A percentile compares a stretch with the other conserved stretches of the same genome.
These are phyloP conservation scores for Mesorhabditis sp. DNA, from an alignment of 2,888 invertebrate species.

Conservation along the genomic window DNA sequence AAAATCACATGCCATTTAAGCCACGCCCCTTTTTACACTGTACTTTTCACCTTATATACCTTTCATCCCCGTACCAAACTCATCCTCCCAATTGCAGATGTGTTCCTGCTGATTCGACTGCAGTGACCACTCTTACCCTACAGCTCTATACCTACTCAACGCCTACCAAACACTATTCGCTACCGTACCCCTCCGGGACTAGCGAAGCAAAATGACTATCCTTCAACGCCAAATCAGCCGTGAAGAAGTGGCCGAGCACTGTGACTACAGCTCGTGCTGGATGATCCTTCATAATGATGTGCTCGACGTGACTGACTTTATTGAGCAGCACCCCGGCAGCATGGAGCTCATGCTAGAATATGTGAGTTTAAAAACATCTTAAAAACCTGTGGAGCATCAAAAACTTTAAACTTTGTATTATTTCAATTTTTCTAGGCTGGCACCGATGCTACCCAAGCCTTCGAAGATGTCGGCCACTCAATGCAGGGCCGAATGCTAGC, in stretches of 20 bases:
- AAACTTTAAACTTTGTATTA: background rate
- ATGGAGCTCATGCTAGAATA: slow-evolving; percentile 43
- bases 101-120: background rate
- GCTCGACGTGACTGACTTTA: slow-evolving; percentile 39
- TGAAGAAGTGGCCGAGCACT: slow-evolving; percentile 36
- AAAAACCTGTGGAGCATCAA: background rate
- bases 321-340: slow-evolving; percentile 38
- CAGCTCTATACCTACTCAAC: background rate
- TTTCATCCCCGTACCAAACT: too few relatives aligned
- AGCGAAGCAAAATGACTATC: background rate
- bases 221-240: slow-evolving; percentile 17
- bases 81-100: background rate
- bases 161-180: background rate
- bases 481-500: slow-evolving; percentile 35
- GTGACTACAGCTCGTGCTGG: slow-evolving; percentile 35
- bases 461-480: slow-evolving; percentile 48
- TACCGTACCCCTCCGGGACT: background rate
- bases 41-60: too few relatives aligned
- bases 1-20: too few relatives aligned
- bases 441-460: slow-evolving; percentile 45
- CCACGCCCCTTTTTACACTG: too few relatives aligned
- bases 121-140: background rate
- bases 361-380: slow-evolving; percentile 25
- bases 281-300: slow-evolving; percentile 36
- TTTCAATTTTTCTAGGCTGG: slow-evolving; percentile 38